Base-by-base conservation (phyloP, 2,888 invertebrate species). In the Rutpela maculata region DNA sequence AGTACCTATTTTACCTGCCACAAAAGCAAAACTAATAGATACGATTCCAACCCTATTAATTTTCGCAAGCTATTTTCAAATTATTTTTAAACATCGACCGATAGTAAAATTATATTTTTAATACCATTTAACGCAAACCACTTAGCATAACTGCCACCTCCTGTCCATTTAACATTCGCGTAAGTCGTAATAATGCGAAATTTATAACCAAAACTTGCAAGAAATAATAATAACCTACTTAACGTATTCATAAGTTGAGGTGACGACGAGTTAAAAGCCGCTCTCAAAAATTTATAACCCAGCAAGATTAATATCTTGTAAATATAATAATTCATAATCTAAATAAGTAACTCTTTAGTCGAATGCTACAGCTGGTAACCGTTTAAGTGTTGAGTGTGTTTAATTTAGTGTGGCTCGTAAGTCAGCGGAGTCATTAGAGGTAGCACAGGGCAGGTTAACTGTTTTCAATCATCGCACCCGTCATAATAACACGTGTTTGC, bases 401-500 rank as follows among this genome's bases (percentile, higher is more conserved):
- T 78, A 78, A 78, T 78, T 78, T 75, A 62, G 78, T 78, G 78
- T 56, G 70, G 72, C 67, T 77, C 59, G 72, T 72, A 75, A 75
- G 72, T 72, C 65, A 77, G 72, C 67, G 60, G 63, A 68, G 68
- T 75, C 75, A 75, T 78, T 78, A 78, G 69, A 69, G 69, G 69
- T 75, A 71, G 73, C 74, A 78, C 68, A 56, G 69, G 74, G 76
- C 74, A 76, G 78, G 78, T 81, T 75, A 76, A 75, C 75, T 63
- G 76, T 67, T 74, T 78, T 83, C 81, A 78, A 80, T 84, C 82
- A 84, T 84, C 81, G 75, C 71, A 78, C 75, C 76, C 78, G 81
- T 84, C 83, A 84, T 84, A 84, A 84, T 79, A 84, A 84, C 83
- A 84, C 79, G 81, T 84, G 83, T 79, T 79, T 76, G 70, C 26